phyloP scores from a whole-genome alignment of 2,888 invertebrate genomes.

The Alloplasta piceator region DNA sequence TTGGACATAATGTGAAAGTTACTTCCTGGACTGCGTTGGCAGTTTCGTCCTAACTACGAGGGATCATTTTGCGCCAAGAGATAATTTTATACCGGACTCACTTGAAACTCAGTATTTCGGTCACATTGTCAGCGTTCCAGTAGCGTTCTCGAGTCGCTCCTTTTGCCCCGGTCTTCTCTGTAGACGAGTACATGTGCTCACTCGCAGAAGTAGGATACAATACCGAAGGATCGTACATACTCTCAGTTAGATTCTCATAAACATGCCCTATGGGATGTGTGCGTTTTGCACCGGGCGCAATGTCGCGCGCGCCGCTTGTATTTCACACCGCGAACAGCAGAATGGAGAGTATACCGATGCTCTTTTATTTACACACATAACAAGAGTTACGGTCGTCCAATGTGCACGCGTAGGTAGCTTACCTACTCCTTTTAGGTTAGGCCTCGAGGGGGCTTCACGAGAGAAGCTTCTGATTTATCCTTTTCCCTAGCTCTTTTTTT shows the following conservation, averaged over 20 bases:
- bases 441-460: constrained; percentile 11
- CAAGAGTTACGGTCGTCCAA: constrained; percentile 41
- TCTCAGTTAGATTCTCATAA: constrained; percentile 68
- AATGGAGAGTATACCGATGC: constrained; percentile 65
- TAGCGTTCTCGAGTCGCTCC: too few relatives aligned
- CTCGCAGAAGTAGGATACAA: too few relatives aligned
- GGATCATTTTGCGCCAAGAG: too few relatives aligned
- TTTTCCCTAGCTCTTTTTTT: background rate
- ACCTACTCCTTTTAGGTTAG: constrained; percentile 49
- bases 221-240: constrained; percentile 28
- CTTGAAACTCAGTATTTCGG: too few relatives aligned
- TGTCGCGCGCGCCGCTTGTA: constrained; percentile 68
- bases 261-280: constrained; percentile 68
- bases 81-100: too few relatives aligned
- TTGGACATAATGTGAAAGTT: too few relatives aligned
- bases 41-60: too few relatives aligned
- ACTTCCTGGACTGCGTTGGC: too few relatives aligned
- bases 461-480: constrained; percentile 3
- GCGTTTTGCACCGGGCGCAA: constrained; percentile 58
- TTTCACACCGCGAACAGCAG: constrained; percentile 72
- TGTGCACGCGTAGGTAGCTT: constrained; percentile 52
- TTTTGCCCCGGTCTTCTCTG: too few relatives aligned
- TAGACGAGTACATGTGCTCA: too few relatives aligned
- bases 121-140: too few relatives aligned
- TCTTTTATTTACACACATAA: constrained; percentile 42